Base-by-base conservation (phyloP, 2,797 vertebrate genomes). In the Sparus aurata region DNA sequence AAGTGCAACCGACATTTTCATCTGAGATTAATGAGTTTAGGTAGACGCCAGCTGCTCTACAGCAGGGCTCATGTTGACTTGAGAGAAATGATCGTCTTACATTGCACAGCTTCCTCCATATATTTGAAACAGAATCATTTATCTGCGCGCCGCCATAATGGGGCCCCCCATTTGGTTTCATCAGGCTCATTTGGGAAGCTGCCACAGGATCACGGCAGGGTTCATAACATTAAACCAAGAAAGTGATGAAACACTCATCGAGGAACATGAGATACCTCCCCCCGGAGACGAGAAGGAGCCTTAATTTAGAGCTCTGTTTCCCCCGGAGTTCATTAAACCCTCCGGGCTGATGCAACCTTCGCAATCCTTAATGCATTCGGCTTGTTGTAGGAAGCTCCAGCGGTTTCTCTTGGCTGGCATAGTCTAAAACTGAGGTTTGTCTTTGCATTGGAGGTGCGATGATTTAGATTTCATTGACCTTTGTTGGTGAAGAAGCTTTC, bases 341-440 rank as follows among this genome's bases (percentile, higher is more conserved):
- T 55, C 78, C 80, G 86, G 93, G 88, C 84, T 89, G 87, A 89
- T 69, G 94, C 93, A 91, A 93, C 92, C 91, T 57, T 82, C 76
- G 92, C 53, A 73, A 86, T 90, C 73, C 81, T 90, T 82, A 69
- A 89, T 87, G 85, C 55, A 23, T 66, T 78, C 77, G 79, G 80
- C 60, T 53, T 61, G 76, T 73, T 67, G 71, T 34, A 75, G 69
- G 49, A 74, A 74, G 69, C 22, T 82, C 34, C 0, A 25, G 78
- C 64, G 11, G 20, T 66, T 63, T 63, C 72, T 25, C 52, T 30
- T 34, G 4, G 68, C 38, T 2, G 38, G 38, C 38, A 38, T 11
- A 38, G 38, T 38, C 38, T 38, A 3, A 10, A 38, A 38, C 38
- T 38, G 38, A 10, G 38, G 38, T 38, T 38, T n/a, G 47, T 64